These are phyloP conservation scores for Choloepus hoffmanni DNA, from an alignment of 2,113 vertebrate genomes.

Conservation along the genomic window DNA sequence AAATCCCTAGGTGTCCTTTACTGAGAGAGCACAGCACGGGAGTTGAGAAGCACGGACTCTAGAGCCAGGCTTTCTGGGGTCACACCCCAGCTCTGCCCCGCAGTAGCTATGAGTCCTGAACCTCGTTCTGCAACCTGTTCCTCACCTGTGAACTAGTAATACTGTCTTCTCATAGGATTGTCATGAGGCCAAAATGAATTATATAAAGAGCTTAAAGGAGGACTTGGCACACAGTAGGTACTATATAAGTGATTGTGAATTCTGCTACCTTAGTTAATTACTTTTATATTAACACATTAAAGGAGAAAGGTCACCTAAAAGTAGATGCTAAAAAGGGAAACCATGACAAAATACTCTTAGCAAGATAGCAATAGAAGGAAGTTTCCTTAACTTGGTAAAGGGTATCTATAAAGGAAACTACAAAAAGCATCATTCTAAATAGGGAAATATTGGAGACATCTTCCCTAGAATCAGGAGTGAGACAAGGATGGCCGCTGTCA, in stretches of 20 bases:
- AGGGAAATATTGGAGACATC: not conserved
- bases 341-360: not conserved
- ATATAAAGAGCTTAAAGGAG: not conserved
- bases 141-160: no score
- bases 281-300: not conserved
- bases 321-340: not conserved
- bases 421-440: no score
- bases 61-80: not conserved
- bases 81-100: not conserved
- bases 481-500: accelerated
- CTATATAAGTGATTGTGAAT: accelerated
- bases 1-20: not conserved
- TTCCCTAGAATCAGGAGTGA: not conserved
- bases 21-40: accelerated
- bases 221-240: accelerated
- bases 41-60: accelerated
- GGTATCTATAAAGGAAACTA: not conserved
- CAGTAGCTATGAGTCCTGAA: not conserved
- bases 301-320: not conserved
- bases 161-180: no score
- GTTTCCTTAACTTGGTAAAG: not conserved
- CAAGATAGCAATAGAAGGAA: not conserved
- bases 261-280: not conserved
- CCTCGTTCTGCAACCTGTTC: not conserved
- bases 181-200: no score